Evolutionary conservation across 2,113 vertebrate species (phyloP).

Genomic region (Pedionomus torquatus): DNA sequence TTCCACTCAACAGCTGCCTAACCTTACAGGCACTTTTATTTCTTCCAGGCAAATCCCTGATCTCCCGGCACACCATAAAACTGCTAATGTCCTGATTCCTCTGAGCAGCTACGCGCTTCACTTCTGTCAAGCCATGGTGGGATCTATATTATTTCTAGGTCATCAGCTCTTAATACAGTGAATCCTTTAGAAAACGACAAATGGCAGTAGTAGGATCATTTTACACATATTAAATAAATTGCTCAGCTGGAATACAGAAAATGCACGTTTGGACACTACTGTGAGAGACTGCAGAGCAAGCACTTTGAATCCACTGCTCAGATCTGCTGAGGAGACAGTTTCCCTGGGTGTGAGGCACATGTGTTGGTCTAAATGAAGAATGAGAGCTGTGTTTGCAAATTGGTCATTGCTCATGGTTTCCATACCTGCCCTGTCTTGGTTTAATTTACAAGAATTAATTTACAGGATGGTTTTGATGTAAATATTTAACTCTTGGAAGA

Average conservation of each 20-base stretch:
- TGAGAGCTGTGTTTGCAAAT: background rate
- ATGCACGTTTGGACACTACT: background rate
- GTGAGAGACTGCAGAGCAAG: background rate
- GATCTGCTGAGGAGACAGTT: constrained; percentile 15
- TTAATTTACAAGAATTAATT: constrained; percentile 31
- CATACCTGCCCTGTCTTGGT: background rate
- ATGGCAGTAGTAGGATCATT: background rate
- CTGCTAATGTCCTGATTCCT: background rate
- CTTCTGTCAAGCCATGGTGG: background rate
- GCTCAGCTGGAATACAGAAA: background rate
- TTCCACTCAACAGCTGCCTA: background rate
- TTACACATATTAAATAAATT: background rate
- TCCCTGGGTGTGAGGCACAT: background rate
- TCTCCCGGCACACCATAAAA: background rate
- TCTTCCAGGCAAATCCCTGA: background rate
- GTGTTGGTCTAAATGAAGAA: background rate
- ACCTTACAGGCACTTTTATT: background rate
- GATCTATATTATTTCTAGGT: background rate
- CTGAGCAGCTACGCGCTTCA: background rate
- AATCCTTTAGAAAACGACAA: background rate
- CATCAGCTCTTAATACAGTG: background rate
- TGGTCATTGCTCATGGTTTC: background rate
- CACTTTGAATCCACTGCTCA: background rate
- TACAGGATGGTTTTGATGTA: background rate
- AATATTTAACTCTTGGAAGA: background rate